These are phyloP conservation scores for Eunapius fragilis DNA, from an alignment of 37 sponge, comb jelly and placozoan genomes.

Conservation along the genomic window DNA sequence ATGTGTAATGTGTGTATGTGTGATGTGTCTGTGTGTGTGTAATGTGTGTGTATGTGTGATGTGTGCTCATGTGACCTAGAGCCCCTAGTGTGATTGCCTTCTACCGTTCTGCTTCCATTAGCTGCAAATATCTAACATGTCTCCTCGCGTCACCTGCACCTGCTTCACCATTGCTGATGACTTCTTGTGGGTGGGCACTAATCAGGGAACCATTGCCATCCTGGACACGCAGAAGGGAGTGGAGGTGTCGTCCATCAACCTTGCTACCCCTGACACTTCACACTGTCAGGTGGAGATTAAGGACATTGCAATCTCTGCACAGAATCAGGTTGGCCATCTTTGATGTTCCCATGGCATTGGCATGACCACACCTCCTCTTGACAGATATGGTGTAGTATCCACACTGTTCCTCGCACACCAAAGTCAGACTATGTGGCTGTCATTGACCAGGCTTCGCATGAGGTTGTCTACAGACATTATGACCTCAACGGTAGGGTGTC, in stretches of 20 bases:
- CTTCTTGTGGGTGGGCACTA: constrained; percentile 59
- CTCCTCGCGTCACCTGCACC: constrained; percentile 33
- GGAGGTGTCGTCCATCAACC: too few relatives aligned
- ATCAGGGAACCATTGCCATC: constrained; percentile 50
- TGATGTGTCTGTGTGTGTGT: background rate
- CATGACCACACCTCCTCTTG: background rate
- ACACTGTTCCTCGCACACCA: constrained; percentile 25
- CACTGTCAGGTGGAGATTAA: constrained; percentile 58
- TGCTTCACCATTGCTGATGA: constrained; percentile 57
- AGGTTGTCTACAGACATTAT: constrained; percentile 23
- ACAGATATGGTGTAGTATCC: constrained; percentile 75
- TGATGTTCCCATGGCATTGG: background rate
- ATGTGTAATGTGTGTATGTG: background rate
- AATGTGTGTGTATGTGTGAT: background rate
- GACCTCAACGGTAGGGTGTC: constrained; percentile 52
- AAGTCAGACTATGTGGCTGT: constrained; percentile 49
- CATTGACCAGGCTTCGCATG: constrained; percentile 47
- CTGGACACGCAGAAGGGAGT: constrained; percentile 10
- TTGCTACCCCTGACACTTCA: too few relatives aligned
- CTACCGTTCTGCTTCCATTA: constrained; percentile 1
- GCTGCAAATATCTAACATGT: constrained; percentile 59
- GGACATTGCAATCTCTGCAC: constrained; percentile 51
- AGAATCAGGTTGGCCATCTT: constrained; percentile 46
- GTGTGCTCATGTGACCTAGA: too few relatives aligned
- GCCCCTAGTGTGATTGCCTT: background rate